Conservation (phyloP, 2,797 vertebrate genomes). For the Huso huso region DNA sequence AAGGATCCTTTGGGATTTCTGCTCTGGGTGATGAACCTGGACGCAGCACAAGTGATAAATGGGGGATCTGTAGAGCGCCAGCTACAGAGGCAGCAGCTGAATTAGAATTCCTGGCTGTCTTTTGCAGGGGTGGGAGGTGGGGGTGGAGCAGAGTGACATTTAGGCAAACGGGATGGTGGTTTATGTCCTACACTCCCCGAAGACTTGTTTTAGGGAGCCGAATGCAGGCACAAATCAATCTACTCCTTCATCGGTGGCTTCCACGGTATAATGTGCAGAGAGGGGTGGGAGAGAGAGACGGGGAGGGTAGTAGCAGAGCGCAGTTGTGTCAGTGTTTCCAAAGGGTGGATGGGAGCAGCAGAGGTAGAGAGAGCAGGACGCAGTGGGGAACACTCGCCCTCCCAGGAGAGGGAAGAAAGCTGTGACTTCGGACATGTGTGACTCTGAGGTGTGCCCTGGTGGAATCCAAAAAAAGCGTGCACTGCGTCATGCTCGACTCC, state of each 20-base stretch:
- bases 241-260: constrained; percentile 25
- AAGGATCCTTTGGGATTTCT: constrained; percentile 11
- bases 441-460: constrained; percentile 23
- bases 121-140: constrained; percentile 25
- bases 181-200: constrained; percentile 13
- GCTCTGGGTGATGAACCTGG: constrained; percentile 5
- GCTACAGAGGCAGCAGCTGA: constrained; percentile 30
- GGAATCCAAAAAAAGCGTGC: constrained; percentile 12
- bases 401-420: constrained; percentile 15
- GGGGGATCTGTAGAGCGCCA: constrained; percentile 26
- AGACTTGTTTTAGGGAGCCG: constrained; percentile 27
- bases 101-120: constrained; percentile 36
- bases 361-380: constrained; percentile 24
- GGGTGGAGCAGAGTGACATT: constrained; percentile 16
- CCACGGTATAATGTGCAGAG: constrained; percentile 32
- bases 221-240: constrained; percentile 34
- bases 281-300: constrained; percentile 41
- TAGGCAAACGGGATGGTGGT: constrained; percentile 16
- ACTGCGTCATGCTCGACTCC: constrained; percentile 14
- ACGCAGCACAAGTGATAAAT: constrained; percentile 23
- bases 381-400: constrained; percentile 23
- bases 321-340: constrained; percentile 23
- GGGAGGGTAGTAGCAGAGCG: constrained; percentile 27
- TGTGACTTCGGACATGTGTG: constrained; percentile 37
- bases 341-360: constrained; percentile 15